Percentiles rank a stretch among this genome's conserved stretches.
Conservation (phyloP, 2,797 vertebrate genomes). For the Nyctibius grandis region DNA sequence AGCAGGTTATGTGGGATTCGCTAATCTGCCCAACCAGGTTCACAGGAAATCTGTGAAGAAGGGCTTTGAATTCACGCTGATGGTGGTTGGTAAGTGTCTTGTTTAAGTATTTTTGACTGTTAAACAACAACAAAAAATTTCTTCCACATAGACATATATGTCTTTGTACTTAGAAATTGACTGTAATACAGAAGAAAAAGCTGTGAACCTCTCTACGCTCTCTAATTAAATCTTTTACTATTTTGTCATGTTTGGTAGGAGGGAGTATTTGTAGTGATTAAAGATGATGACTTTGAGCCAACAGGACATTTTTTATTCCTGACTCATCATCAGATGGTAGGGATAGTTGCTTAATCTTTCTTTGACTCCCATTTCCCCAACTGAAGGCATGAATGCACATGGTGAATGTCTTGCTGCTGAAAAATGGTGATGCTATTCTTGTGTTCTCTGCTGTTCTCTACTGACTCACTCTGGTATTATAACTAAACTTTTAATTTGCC, state of each 20-base stretch:
- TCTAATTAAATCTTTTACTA: not conserved
- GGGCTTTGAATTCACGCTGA: constrained; percentile 88
- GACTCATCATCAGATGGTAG: not conserved
- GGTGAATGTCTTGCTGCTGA: not conserved
- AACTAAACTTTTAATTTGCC: not conserved
- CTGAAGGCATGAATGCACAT: not conserved
- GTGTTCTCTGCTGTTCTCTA: not conserved
- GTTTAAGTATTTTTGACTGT: not conserved
- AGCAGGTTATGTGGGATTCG: constrained; percentile 84
- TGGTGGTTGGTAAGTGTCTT: constrained; percentile 84
- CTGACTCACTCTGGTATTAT: not conserved
- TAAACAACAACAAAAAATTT: not conserved
- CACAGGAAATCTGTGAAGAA: constrained; percentile 93
- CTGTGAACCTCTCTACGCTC: not conserved
- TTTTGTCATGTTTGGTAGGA: not conserved
- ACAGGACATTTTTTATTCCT: not conserved
- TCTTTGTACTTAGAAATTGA: not conserved
- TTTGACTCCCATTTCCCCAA: not conserved
- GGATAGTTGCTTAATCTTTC: not conserved
- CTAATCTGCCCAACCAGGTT: constrained; percentile 88
- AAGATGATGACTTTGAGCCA: not conserved
- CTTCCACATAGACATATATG: not conserved
- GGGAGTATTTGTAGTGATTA: not conserved
- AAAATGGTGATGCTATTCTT: not conserved
- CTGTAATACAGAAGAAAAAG: not conserved